Base-by-base conservation (phyloP, 1,140 invertebrate genomes). In the Bilobella aurantiaca region DNA sequence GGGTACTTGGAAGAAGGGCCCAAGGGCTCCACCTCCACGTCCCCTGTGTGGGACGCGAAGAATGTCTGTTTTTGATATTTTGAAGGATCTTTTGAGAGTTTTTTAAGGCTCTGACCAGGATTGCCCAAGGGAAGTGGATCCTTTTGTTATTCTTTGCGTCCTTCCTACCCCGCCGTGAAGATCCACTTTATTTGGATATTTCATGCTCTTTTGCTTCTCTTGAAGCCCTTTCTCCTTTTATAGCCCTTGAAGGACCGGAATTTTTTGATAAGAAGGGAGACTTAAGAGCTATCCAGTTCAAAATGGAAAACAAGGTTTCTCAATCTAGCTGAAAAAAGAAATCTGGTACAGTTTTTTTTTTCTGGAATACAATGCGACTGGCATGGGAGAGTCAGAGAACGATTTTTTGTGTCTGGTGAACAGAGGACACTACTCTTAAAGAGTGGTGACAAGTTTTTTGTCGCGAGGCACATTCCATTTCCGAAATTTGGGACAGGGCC, bases 101-200 rank as follows among this genome's bases (percentile, higher is more conserved):
- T 8, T n/a, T 42, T 42, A n/a, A 42, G 8, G n/a, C n/a, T 12
- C 37, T 12, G 37, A 42, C 8, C 8, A n/a, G n/a, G n/a, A n/a
- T 5, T 53, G 49, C 49, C 49, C 49, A 53, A 53, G 49, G 49
- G 49, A 53, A 53, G 49, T 53, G 49, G 23, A 53, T 53, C 23
- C 49, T 53, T 53, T 53, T 53, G 49, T 53, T 53, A 53, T 53
- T 53, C n/a, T n/a, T n/a, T n/a, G n/a, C n/a, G 49, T 53, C 25
- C 49, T 53, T 53, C 23, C 23, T 23, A n/a, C n/a, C n/a, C n/a
- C n/a, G n/a, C 23, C 8, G 12, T 53, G 12, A 5, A 53, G 8
- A 53, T 53, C 49, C 49, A 53, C 49, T 53, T 53, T 53, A 53
- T 53, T 53, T 53, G 49, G 49, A 53, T 53, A 53, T 53, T 53